A percentile compares a stretch with the other conserved stretches of the same genome.
These are phyloP conservation scores for Podarcis siculus DNA, from an alignment of 2,797 vertebrate genomes.

Conservation along the genomic window DNA sequence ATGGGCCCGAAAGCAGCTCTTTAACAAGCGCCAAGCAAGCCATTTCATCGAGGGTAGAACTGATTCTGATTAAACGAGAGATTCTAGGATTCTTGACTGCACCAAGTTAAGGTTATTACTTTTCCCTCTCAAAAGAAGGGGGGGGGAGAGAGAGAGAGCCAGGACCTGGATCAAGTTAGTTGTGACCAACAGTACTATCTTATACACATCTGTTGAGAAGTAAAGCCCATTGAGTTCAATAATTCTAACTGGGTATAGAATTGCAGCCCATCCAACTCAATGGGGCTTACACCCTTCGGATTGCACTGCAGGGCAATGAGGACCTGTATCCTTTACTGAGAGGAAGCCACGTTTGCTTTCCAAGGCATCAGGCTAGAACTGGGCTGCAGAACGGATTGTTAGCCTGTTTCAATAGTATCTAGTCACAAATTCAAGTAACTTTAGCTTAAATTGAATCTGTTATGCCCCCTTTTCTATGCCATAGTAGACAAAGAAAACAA, in stretches of 20 bases:
- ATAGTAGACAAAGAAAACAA: background rate
- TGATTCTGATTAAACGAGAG: background rate
- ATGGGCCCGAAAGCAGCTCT: background rate
- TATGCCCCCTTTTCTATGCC: background rate
- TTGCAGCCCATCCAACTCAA: background rate
- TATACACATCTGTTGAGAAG: too few relatives aligned
- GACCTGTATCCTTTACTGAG: too few relatives aligned
- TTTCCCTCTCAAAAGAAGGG: background rate
- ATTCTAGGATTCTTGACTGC: background rate
- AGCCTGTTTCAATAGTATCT: too few relatives aligned
- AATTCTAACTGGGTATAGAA: background rate
- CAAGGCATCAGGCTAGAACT: background rate
- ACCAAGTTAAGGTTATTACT: background rate
- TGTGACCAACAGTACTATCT: background rate
- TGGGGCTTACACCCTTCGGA: background rate
- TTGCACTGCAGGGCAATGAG: too few relatives aligned
- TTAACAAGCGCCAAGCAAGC: background rate
- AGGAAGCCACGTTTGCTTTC: too few relatives aligned
- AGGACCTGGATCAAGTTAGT: background rate
- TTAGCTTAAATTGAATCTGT: background rate
- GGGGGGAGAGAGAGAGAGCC: too few relatives aligned
- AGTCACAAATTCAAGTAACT: too few relatives aligned
- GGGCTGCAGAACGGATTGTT: background rate
- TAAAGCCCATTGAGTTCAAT: background rate
- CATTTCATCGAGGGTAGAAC: background rate